Conservation (phyloP, 2,113 vertebrate species). For the Phrynosoma platyrhinos region DNA sequence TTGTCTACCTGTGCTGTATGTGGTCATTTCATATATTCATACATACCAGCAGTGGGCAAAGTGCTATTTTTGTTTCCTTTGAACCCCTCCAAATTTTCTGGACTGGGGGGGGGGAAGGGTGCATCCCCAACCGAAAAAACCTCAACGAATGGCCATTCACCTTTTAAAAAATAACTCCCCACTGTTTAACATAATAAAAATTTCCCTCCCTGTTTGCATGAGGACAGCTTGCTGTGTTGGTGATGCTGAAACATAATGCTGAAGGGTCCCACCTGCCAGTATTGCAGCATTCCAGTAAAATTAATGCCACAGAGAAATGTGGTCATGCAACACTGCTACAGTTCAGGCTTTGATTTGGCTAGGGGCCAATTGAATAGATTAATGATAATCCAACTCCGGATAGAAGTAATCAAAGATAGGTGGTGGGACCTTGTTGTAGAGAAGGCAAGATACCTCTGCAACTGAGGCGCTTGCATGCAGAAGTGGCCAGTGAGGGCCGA, state of each 20-base stretch:
- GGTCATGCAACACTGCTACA: not conserved
- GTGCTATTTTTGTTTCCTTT: too few species aligned
- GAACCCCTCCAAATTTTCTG: too few species aligned
- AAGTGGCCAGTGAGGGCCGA: not conserved
- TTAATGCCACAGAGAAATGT: not conserved
- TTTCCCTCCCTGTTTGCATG: not conserved
- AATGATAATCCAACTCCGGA: not conserved
- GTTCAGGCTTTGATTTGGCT: not conserved
- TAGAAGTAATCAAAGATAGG: not conserved
- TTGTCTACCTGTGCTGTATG: not conserved
- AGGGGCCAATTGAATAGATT: not conserved
- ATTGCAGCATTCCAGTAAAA: not conserved
- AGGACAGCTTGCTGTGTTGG: not conserved
- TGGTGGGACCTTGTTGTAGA: not conserved
- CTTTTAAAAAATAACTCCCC: too few species aligned
- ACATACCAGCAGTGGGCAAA: not conserved
- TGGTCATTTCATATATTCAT: not conserved
- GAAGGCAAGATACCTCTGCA: not conserved
- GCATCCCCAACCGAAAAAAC: too few species aligned
- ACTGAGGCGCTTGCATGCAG: not conserved
- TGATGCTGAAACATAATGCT: not conserved
- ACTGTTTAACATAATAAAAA: not conserved
- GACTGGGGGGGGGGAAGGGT: too few species aligned
- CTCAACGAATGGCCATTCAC: too few species aligned
- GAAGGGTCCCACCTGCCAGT: not conserved